Percentiles rank a stretch among this genome's conserved stretches.
Evolutionary conservation across 2,797 vertebrate genomes (phyloP).

Genomic region (Heterohyrax brucei): DNA sequence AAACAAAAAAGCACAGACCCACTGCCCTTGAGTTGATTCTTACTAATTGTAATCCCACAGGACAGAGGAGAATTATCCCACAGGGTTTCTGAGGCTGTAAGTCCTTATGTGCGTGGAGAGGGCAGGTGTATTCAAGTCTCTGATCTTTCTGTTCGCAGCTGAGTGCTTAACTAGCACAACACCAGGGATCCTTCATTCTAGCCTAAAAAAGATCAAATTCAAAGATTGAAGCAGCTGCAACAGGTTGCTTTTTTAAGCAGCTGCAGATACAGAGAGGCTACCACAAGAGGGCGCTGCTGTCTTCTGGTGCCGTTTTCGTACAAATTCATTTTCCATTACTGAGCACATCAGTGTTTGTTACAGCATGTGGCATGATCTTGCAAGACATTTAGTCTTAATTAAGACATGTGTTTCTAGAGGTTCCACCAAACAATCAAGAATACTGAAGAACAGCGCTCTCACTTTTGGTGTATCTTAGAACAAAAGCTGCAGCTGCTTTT

Average conservation of each 20-base stretch:
- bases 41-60: no score
- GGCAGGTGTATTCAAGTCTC: no score
- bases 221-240: neutral
- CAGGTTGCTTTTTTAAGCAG: neutral
- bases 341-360: neutral
- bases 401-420: neutral
- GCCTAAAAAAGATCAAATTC: neutral
- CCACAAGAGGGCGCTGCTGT: conserved; percentile 22
- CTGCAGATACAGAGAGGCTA: neutral
- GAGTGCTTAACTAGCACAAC: neutral
- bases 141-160: no score
- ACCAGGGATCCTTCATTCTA: neutral
- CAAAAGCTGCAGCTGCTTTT: neutral
- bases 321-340: neutral
- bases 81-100: no score
- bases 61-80: no score
- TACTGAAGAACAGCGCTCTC: neutral
- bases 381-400: neutral
- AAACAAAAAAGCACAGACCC: no score
- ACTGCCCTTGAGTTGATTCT: no score
- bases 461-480: neutral
- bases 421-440: neutral
- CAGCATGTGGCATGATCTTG: neutral
- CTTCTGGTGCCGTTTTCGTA: neutral
- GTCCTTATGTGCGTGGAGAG: no score